A percentile compares a stretch with the other conserved stretches of the same genome.
Conservation (phyloP, 2,888 invertebrate species). For the Taenaris catops region DNA sequence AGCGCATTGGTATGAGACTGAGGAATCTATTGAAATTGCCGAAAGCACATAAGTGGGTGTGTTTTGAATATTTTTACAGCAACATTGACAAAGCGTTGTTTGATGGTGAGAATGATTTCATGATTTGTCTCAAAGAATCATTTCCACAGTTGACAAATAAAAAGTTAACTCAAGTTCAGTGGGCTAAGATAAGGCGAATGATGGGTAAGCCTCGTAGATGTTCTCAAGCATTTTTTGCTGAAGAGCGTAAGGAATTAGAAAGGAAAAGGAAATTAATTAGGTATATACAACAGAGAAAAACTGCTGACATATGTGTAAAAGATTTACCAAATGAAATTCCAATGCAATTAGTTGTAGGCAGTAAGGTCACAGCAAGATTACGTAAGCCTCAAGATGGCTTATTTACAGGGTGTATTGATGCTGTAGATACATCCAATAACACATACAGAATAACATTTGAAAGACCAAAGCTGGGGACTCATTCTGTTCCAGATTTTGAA, state of each 20-base stretch:
- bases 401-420: slow-evolving; percentile 96
- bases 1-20: slow-evolving; percentile 92
- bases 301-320: slow-evolving; percentile 87
- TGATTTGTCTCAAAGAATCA: slow-evolving; percentile 94
- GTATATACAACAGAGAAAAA: slow-evolving; percentile 94
- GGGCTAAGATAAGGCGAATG: slow-evolving; percentile 96
- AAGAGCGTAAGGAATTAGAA: slow-evolving; percentile 95
- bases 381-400: slow-evolving; percentile 97
- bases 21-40: slow-evolving; percentile 97
- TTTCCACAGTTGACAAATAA: slow-evolving; percentile 95
- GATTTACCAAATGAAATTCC: slow-evolving; percentile 97
- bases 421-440: slow-evolving; percentile 96
- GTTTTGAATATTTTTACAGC: slow-evolving; percentile 99
- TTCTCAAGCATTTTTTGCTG: slow-evolving; percentile 96
- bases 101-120: slow-evolving; percentile 97
- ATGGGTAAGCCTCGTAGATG: slow-evolving; percentile 99
- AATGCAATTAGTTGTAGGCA: slow-evolving; percentile 95
- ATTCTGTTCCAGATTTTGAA: slow-evolving; percentile 98
- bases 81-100: slow-evolving; percentile 97
- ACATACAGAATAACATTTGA: slow-evolving; percentile 98
- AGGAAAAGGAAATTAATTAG: slow-evolving; percentile 95
- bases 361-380: slow-evolving; percentile 94
- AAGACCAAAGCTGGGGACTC: slow-evolving; percentile 93
- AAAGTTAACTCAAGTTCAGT: slow-evolving; percentile 92
- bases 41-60: slow-evolving; percentile 99